Conservation (phyloP, 1,140 invertebrate genomes). For the Halesus radiatus region DNA sequence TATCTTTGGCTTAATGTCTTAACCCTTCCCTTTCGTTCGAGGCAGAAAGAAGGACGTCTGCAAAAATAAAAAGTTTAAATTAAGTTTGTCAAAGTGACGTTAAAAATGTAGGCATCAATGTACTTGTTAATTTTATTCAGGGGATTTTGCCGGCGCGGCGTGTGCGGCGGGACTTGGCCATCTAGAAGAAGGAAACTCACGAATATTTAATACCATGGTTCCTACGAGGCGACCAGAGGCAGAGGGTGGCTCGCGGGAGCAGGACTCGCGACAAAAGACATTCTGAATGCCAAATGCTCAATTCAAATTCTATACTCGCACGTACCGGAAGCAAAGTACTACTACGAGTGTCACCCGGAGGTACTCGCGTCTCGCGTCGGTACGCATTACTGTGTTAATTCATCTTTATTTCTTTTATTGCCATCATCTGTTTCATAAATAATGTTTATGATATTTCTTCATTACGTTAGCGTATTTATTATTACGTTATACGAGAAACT, state of each 20-base stretch:
- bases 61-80: constrained; percentile 39
- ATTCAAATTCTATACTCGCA: constrained; percentile 10
- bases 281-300: constrained; percentile 29
- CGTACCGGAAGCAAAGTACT: neutral
- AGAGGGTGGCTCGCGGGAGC: neutral
- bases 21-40: neutral
- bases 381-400: no score
- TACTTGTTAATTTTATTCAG: constrained; percentile 39
- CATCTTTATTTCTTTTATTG: no score
- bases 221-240: neutral
- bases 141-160: neutral
- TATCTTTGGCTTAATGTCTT: neutral
- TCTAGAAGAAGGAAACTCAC: constrained; percentile 23
- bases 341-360: no score
- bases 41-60: neutral
- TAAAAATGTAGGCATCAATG: constrained; percentile 36
- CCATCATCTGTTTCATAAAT: no score
- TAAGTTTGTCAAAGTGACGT: constrained; percentile 22
- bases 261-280: constrained; percentile 19
- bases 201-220: constrained; percentile 49
- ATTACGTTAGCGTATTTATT: no score
- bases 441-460: no score
- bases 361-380: no score
- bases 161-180: neutral
- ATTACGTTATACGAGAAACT: no score